Base-by-base conservation (phyloP, 92 coral and sea anemone species). In the Parazoanthus swiftii region DNA sequence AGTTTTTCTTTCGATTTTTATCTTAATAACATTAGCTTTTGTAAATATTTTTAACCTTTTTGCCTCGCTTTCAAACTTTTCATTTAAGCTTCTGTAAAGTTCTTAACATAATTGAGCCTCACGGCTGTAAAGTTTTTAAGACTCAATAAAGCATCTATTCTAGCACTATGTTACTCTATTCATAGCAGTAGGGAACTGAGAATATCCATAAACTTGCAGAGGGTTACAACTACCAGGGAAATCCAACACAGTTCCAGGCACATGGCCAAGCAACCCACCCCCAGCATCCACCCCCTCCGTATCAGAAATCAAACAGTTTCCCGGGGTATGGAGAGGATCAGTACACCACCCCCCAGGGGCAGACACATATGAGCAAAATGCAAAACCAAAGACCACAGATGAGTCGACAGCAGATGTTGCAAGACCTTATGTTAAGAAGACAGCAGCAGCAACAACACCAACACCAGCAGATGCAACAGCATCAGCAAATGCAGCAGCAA, bases 241-340 rank as follows among this genome's bases (percentile, higher is more conserved):
- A 91, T 74, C 88, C 99, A 88, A 81, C 95, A 80, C 91, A 91
- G 85, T 81, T 89, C 86, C 89, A 92, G 48, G 85, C 91, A 10
- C 94, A 93, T n/a, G 90, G 93, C 59, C 99, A 93, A 75, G 87
- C 89, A 16, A 81, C 83, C 5, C 98, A 96, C 80, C 99, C 98
- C 2, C 99, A 96, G 71, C 99, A 96, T 80, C 99, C 99, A n/a
- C 99, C 99, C 18, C 99, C 99, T 5, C 99, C 99, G 20, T 96
- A 96, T 81, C 96, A 95, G 77, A 94, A 95, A 58, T 93, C 96
- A 36, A 92, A 90, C 48, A 95, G 98, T 77, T 95, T 86, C 66
- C 96, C 98, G 6, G 94, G 94, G 9, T 95, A 91, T 56, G 89
- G 85, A 5, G 93, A 89, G 88, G 92, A 92, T 25, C 94, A 86